Evolutionary conservation across 2,888 invertebrate genomes (phyloP), one percentile per base, ranked within the genome.

Genomic region (Zaprionus lineosus): DNA sequence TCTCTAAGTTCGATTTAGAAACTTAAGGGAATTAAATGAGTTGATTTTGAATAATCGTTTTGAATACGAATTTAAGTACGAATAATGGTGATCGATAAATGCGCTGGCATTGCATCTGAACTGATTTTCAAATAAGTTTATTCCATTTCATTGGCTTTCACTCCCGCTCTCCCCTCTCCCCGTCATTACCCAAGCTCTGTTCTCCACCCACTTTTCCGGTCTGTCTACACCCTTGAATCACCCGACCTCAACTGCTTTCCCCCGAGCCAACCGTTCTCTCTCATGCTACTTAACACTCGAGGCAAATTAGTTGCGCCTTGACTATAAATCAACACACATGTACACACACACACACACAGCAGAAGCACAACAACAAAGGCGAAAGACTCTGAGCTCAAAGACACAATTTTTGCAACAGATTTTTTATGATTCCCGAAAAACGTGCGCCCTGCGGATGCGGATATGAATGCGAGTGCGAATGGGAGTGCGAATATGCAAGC

Each of bases 271-370:
- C 9, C 11, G 11, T 34, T 60, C n/a, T n/a, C 36, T 75, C 68
- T 50, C 74, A 63, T 60, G 75, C 72, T 72, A 72, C 77, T 77
- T 78, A 83, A 59, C 79, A 73, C 78, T 67, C 70, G 64, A 53
- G 66, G 73, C 83, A 75, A 78, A 78, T 78, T 83, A 78, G 78
- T 73, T 78, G 76, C 78, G 76, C 71, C 75, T 76, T 57, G 63
- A 58, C 63, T 43, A 78, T 78, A 78, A 83, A 83, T 78, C 83
- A 83, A 74, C 62, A 51, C 36, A 59, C 37, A 24, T 50, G 43
- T 26, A 36, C 4, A 36, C 26, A 3, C 11, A 29, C 11, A 4
- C 33, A 28, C 18, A 19, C 39, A 36, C 26, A 29, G 24, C 28
- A 36, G 24, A 4, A 11, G 37, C 29, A 15, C 50, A 56, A 34